These are phyloP conservation scores for Prosopocoilus inquinatus DNA, from an alignment of 2,888 invertebrate species.

Conservation along the genomic window DNA sequence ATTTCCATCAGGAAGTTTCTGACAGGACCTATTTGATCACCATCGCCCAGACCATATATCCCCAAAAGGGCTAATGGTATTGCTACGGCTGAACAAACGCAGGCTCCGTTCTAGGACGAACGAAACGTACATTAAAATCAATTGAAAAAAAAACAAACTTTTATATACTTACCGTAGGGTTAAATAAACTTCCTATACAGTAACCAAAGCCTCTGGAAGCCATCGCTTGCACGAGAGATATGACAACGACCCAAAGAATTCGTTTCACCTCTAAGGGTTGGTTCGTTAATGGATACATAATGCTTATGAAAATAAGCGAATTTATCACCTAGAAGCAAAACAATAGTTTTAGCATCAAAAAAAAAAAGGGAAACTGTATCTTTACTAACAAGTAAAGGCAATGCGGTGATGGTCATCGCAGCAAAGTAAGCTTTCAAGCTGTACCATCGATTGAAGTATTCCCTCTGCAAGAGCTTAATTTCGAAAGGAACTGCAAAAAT, in stretches of 20 bases:
- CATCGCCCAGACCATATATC: conserved; percentile 14
- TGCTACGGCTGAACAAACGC: conserved; percentile 10
- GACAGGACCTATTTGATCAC: conserved; percentile 1
- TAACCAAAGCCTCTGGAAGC: conserved; percentile 69
- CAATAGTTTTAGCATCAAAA: neutral
- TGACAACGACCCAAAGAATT: conserved; percentile 62
- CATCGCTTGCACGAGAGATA: conserved; percentile 64
- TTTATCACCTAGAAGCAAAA: conserved; percentile 6
- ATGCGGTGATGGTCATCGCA: conserved; percentile 69
- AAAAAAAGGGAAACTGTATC: conserved; percentile 59
- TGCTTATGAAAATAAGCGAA: conserved; percentile 35
- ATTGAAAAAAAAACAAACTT: neutral
- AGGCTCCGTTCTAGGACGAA: conserved; percentile 14
- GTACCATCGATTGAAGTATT: conserved; percentile 82
- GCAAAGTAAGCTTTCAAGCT: conserved; percentile 73
- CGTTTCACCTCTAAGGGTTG: conserved; percentile 66
- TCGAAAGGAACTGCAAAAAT: conserved; percentile 66
- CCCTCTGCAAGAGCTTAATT: conserved; percentile 71
- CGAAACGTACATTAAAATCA: neutral
- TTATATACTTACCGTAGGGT: conserved; percentile 12
- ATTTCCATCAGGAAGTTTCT: conserved; percentile 8
- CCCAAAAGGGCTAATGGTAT: conserved; percentile 11
- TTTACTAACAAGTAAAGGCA: conserved; percentile 66
- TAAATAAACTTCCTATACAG: conserved; percentile 11
- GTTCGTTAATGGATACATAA: conserved; percentile 60